A percentile compares a stretch with the other conserved stretches of the same genome.
These are phyloP conservation scores for Acrobasis repandana DNA, from an alignment of 2,888 invertebrate species.

Conservation along the genomic window DNA sequence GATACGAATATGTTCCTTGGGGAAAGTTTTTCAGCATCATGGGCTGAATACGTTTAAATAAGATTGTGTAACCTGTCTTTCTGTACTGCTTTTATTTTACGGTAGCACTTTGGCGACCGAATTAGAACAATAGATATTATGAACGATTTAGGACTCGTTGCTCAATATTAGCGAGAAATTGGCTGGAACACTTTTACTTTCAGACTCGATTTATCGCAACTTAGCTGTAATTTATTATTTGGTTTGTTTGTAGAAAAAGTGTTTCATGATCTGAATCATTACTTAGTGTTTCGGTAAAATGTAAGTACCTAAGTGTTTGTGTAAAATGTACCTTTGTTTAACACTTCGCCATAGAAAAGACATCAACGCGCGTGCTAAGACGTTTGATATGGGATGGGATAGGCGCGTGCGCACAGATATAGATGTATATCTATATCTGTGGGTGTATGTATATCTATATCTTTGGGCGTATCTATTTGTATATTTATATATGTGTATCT, in stretches of 20 bases:
- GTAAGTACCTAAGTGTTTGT: not conserved
- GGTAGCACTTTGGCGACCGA: not conserved
- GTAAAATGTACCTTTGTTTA: too few species aligned
- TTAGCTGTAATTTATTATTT: not conserved
- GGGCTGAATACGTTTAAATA: too few species aligned
- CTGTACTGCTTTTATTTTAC: too few species aligned
- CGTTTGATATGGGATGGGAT: too few species aligned
- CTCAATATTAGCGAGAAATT: conserved; percentile 4
- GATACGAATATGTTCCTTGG: too few species aligned
- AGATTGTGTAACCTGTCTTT: too few species aligned
- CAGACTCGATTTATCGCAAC: not conserved
- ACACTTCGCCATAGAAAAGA: not conserved
- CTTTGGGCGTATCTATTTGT: too few species aligned
- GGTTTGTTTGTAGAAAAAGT: not conserved
- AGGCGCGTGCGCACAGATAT: too few species aligned
- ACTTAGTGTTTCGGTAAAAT: not conserved
- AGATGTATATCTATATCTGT: too few species aligned
- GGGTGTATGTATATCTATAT: too few species aligned
- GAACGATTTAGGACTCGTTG: not conserved
- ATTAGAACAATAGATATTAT: conserved; percentile 2
- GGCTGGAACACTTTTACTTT: conserved; percentile 4
- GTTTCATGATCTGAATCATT: not conserved
- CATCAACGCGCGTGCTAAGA: not conserved
- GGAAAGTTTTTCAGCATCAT: too few species aligned
- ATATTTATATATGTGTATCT: too few species aligned